A percentile compares a stretch with the other conserved stretches of the same genome.
phyloP scores from a whole-genome alignment of 2,113 vertebrate species.

The Peucedramus taeniatus region DNA sequence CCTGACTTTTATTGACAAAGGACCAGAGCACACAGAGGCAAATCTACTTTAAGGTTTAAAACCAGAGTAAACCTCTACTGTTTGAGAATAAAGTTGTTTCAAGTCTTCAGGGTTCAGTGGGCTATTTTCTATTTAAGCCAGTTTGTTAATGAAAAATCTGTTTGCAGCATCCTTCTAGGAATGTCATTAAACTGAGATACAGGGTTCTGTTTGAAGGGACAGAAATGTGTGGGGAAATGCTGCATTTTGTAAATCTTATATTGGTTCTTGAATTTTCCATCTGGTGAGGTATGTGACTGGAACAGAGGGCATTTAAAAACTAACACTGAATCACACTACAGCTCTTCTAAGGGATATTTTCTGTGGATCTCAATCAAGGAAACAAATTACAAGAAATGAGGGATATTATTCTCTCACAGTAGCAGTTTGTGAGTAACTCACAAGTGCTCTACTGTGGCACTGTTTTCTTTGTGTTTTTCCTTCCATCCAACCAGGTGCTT shows the following conservation, averaged over 20 bases:
- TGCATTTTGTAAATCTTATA: background rate
- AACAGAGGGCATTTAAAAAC: background rate
- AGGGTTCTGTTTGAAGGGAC: background rate
- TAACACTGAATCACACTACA: background rate
- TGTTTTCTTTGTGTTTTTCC: background rate
- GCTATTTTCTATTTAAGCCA: background rate
- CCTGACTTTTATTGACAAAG: background rate
- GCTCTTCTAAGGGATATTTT: background rate
- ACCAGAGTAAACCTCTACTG: background rate
- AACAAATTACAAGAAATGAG: background rate
- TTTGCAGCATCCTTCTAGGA: background rate
- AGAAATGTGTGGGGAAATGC: background rate
- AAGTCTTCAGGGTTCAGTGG: background rate
- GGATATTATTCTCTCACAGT: background rate
- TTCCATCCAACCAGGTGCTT: rapidly evolving
- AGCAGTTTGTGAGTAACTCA: background rate
- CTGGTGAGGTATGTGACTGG: background rate
- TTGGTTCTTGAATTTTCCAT: background rate
- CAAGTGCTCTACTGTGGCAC: background rate
- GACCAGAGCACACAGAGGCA: background rate
- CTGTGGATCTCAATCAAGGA: background rate
- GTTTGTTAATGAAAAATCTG: background rate
- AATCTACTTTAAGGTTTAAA: background rate
- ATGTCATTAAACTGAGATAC: background rate
- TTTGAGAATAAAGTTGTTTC: background rate